A percentile compares a stretch with the other conserved stretches of the same genome.
Evolutionary conservation across 2,797 vertebrate species (phyloP).

Genomic region (Nasua narica): DNA sequence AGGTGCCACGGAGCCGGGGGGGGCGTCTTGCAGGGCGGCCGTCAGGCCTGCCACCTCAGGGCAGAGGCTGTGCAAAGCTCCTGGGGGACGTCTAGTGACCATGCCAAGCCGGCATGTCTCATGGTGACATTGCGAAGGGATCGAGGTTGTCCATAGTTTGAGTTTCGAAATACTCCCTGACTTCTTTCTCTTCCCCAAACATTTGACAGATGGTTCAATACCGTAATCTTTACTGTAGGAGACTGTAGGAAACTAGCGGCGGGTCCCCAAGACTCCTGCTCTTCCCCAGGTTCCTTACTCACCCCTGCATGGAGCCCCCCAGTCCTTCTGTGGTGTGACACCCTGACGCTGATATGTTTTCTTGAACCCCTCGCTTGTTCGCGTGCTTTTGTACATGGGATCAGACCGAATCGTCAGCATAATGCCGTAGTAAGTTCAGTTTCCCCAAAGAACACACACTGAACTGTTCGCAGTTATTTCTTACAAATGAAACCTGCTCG

Average conservation of each 20-base stretch:
- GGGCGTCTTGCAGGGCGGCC: background rate
- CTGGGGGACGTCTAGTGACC: accelerated
- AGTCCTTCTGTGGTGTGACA: accelerated
- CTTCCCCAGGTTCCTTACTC: background rate
- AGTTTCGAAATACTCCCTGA: background rate
- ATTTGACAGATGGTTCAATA: background rate
- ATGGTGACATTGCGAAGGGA: background rate
- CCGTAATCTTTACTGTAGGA: background rate
- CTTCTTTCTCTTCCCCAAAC: background rate
- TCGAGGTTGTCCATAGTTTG: background rate
- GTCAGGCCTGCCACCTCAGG: accelerated
- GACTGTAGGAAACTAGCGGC: background rate
- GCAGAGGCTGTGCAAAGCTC: background rate
- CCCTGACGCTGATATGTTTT: background rate
- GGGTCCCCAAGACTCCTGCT: background rate
- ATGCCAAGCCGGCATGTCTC: background rate
- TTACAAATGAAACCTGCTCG: background rate
- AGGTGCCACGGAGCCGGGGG: accelerated
- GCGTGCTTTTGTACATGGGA: background rate
- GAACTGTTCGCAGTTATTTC: background rate
- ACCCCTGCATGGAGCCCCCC: accelerated
- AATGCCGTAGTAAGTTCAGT: background rate
- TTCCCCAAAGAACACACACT: background rate
- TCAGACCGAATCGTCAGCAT: background rate
- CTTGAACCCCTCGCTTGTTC: background rate